Evolutionary conservation across 2,113 vertebrate species (phyloP).

Genomic region (Gadus chalcogrammus): DNA sequence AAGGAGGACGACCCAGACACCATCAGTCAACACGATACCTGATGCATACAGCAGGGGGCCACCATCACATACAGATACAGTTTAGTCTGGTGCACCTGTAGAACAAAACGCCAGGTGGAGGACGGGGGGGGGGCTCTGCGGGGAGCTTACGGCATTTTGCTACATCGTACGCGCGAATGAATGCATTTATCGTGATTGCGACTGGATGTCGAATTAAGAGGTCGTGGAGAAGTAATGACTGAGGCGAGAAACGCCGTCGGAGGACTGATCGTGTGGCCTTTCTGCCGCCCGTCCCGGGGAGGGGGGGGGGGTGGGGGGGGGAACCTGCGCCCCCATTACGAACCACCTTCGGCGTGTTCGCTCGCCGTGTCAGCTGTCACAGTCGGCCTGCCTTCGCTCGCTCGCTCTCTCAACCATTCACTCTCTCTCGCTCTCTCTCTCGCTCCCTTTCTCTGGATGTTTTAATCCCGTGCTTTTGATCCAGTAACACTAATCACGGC

Average conservation of each 20-base stretch:
- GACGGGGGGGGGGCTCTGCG: too few species aligned
- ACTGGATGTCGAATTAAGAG: conserved; percentile 37
- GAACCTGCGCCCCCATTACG: conserved; percentile 59
- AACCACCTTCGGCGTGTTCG: conserved; percentile 34
- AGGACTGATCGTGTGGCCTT: conserved; percentile 53
- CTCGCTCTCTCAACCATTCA: not conserved
- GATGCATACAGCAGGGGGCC: not conserved
- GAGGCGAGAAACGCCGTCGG: conserved; percentile 38
- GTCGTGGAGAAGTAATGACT: conserved; percentile 48
- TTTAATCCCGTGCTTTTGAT: conserved; percentile 60
- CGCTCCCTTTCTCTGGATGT: conserved; percentile 38
- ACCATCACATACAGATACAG: not conserved
- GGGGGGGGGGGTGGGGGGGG: conserved; percentile 47
- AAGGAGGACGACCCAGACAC: not conserved
- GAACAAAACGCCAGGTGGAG: not conserved
- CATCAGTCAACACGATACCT: not conserved
- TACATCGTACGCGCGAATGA: conserved; percentile 15
- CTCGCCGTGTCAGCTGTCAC: conserved; percentile 53
- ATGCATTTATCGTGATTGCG: conserved; percentile 48
- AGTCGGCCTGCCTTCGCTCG: conserved; percentile 27
- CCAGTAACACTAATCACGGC: conserved; percentile 71
- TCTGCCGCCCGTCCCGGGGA: conserved; percentile 41
- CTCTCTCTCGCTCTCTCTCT: too few species aligned
- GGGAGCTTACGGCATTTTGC: not conserved
- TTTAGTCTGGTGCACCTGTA: not conserved